phyloP scores from a whole-genome alignment of 2,113 vertebrate species.

The Amblyopsis rosae region DNA sequence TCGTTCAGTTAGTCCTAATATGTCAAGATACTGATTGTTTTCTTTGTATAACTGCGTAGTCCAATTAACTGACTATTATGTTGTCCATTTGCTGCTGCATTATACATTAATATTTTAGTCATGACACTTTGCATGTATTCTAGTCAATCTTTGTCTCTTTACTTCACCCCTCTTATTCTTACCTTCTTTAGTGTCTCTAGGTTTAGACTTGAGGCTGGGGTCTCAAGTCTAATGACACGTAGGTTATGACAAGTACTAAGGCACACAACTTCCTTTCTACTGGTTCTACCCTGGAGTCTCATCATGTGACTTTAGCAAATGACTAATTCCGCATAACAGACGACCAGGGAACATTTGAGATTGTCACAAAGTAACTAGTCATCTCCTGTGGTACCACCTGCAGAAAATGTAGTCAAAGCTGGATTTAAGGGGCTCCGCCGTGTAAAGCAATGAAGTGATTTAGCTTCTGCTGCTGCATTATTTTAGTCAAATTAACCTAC shows the following conservation, averaged over 20 bases:
- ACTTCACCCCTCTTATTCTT: too few relatives aligned
- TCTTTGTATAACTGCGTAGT: too few relatives aligned
- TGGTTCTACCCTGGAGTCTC: conserved; percentile 25
- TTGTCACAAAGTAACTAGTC: conserved; percentile 51
- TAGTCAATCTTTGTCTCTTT: too few relatives aligned
- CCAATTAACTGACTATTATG: too few relatives aligned
- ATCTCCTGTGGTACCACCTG: conserved; percentile 41
- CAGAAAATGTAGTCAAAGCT: conserved; percentile 15
- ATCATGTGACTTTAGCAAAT: conserved; percentile 55
- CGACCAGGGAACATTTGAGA: conserved; percentile 53
- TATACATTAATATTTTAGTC: too few relatives aligned
- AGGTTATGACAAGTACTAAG: not conserved
- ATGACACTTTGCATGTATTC: too few relatives aligned
- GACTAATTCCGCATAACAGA: conserved; percentile 51
- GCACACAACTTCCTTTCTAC: conserved; percentile 3
- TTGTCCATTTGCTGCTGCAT: too few relatives aligned
- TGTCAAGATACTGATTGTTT: too few relatives aligned
- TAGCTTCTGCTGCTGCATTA: conserved; percentile 39
- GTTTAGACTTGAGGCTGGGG: too few relatives aligned
- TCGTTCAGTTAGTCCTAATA: too few relatives aligned
- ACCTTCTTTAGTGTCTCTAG: too few relatives aligned
- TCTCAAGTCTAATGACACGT: too few relatives aligned
- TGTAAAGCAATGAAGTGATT: conserved; percentile 55
- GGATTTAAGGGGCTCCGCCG: conserved; percentile 19
- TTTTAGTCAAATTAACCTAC: conserved; percentile 51